phyloP scores from a whole-genome alignment of 2,888 invertebrate genomes.

The Hydroisotoma schaefferi region DNA sequence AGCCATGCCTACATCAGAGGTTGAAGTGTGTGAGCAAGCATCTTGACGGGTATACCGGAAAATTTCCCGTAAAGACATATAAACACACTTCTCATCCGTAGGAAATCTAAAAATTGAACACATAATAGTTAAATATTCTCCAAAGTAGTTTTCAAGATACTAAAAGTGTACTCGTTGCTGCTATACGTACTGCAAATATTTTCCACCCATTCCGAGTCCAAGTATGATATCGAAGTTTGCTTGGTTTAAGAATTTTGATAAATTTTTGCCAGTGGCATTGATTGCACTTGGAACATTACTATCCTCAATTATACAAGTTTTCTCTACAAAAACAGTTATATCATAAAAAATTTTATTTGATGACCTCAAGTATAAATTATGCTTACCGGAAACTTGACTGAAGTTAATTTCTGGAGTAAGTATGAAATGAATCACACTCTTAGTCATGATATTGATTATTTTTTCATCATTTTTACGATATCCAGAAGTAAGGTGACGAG shows the following conservation, averaged over 20 bases:
- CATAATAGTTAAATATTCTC: no score
- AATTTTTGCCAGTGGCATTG: no score
- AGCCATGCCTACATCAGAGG: no score
- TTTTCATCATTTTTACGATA: slow-evolving; percentile 65
- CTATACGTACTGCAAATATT: slow-evolving; percentile 24
- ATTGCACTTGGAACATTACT: no score
- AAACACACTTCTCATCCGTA: slow-evolving; percentile 27
- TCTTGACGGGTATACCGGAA: no score
- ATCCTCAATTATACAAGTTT: no score
- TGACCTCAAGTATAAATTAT: neutral
- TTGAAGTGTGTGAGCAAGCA: no score
- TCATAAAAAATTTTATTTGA: no score
- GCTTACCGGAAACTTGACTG: neutral
- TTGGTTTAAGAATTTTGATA: neutral
- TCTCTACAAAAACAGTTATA: no score
- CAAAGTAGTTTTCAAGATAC: no score
- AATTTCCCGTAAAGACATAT: no score
- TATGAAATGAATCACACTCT: slow-evolving; percentile 69
- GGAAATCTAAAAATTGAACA: slow-evolving; percentile 33
- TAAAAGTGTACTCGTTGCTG: neutral
- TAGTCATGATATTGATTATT: slow-evolving; percentile 64
- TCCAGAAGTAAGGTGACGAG: slow-evolving; percentile 73
- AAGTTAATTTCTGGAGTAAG: slow-evolving; percentile 16
- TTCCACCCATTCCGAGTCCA: slow-evolving; percentile 34
- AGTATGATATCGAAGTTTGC: slow-evolving; percentile 27